phyloP scores from a whole-genome alignment of 2,888 invertebrate species.

The Branchellion lobata region DNA sequence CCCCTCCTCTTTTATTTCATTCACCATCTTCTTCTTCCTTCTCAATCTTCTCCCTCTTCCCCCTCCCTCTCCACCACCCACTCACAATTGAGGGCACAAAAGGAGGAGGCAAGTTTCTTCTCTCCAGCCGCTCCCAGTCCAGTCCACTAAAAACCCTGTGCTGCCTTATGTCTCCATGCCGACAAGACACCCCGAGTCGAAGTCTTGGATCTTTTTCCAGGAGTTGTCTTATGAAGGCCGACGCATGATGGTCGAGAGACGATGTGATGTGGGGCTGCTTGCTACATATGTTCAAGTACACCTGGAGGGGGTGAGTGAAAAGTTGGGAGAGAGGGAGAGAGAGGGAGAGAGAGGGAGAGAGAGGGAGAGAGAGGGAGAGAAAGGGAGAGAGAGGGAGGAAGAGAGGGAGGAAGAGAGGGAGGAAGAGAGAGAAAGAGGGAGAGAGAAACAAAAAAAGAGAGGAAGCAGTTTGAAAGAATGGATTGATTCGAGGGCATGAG shows the following conservation, averaged over 20 bases:
- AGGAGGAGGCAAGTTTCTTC: slow-evolving; percentile 83
- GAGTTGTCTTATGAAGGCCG: slow-evolving; percentile 64
- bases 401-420: background rate
- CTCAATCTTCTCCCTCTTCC: too few relatives aligned
- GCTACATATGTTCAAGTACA: background rate
- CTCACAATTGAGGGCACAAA: slow-evolving; percentile 90
- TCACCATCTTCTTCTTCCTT: too few relatives aligned
- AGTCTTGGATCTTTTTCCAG: slow-evolving; percentile 88
- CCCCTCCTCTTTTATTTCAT: too few relatives aligned
- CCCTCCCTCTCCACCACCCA: slow-evolving; percentile 49
- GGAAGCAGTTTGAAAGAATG: too few relatives aligned
- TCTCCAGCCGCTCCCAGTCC: slow-evolving; percentile 85
- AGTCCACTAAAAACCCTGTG: slow-evolving; percentile 87
- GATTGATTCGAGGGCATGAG: too few relatives aligned
- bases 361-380: background rate
- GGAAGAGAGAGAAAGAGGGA: background rate
- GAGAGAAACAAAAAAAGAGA: too few relatives aligned
- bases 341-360: background rate
- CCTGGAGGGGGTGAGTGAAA: background rate
- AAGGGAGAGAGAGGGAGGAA: slow-evolving; percentile 4
- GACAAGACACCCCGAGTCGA: slow-evolving; percentile 83
- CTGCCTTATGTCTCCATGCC: slow-evolving; percentile 82
- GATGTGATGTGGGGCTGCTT: background rate
- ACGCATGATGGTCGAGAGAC: background rate
- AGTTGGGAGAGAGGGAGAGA: slow-evolving; percentile 8